Evolutionary conservation across 2,113 vertebrate species (phyloP), one percentile per base, ranked within the genome.

Genomic region (Oophaga pumilio): DNA sequence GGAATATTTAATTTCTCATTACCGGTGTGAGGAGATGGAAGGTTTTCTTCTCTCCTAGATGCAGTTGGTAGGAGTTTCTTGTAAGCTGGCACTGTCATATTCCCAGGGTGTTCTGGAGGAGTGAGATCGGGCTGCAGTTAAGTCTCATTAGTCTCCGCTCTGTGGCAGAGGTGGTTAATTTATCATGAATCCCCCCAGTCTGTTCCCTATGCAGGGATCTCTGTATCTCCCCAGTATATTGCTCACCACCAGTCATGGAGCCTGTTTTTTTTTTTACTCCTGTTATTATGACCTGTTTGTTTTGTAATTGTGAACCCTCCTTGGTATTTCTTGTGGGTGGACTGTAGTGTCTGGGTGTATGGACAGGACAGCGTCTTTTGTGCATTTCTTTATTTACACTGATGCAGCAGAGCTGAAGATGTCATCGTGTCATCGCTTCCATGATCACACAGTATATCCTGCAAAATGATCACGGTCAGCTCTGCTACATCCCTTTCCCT

Each of bases 1-100:
- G 80, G 80, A 52, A 17, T 80, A 81, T 62, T 5, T 80, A 20
- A 20, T 80, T 59, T 52, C 53, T 15, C 74, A 52, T 43, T 79
- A 14, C 14, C 7, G 18, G 33, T 43, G 18, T 62, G 6, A 49
- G 10, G 79, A 64, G 79, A 28, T 49, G 33, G 59, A 26, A 64
- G 56, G 77, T 24, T n/a, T 62, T 81, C 57, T 28, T 73, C 26
- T 62, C 26, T 20, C 2, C 5, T 53, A 18, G 12, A 59, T 18
- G 5, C 15, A 49, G 22, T 50, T 66, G 64, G 13, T 66, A 82
- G 60, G 79, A 33, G 15, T 22, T 0, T 24, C 28, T 22, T 82
- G 79, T 49, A 14, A 49, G 78, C 59, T 78, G 26, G 52, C 53
- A 11, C 78, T 33, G 26, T 60, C 1, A 1, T 20, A 18, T 50